These are phyloP conservation scores for Dioctria rufipes DNA, from an alignment of 2,888 invertebrate genomes.

Conservation along the genomic window DNA sequence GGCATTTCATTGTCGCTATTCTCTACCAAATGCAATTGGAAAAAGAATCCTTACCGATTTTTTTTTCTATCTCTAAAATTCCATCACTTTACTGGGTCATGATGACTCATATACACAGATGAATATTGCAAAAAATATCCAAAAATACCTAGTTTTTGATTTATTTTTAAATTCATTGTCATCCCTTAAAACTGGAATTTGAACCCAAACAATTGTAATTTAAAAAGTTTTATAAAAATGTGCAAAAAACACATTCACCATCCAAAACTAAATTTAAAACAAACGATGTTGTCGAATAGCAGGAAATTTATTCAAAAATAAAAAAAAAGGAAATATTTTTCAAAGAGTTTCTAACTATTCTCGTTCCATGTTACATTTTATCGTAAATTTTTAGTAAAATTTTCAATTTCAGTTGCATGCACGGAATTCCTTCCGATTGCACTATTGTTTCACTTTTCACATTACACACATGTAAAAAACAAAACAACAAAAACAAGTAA, in stretches of 20 bases:
- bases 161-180: constrained; percentile 44
- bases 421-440: constrained; percentile 21
- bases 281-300: neutral
- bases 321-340: constrained; percentile 14
- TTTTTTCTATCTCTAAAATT: too few relatives aligned
- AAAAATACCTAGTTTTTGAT: neutral
- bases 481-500: neutral
- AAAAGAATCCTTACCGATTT: too few relatives aligned
- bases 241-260: neutral
- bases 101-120: too few relatives aligned
- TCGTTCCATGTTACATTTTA: neutral
- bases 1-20: too few relatives aligned
- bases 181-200: constrained; percentile 25
- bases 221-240: constrained; percentile 13
- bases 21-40: too few relatives aligned
- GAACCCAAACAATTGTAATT: constrained; percentile 24
- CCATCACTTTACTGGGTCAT: too few relatives aligned
- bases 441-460: constrained; percentile 25
- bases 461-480: neutral
- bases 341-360: constrained; percentile 10
- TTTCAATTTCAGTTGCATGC: neutral
- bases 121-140: too few relatives aligned
- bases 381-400: neutral
- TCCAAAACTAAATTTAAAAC: constrained; percentile 17
- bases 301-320: neutral